A percentile compares a stretch with the other conserved stretches of the same genome.
Evolutionary conservation across 2,797 vertebrate species (phyloP).

Genomic region (Phataginus tricuspis): DNA sequence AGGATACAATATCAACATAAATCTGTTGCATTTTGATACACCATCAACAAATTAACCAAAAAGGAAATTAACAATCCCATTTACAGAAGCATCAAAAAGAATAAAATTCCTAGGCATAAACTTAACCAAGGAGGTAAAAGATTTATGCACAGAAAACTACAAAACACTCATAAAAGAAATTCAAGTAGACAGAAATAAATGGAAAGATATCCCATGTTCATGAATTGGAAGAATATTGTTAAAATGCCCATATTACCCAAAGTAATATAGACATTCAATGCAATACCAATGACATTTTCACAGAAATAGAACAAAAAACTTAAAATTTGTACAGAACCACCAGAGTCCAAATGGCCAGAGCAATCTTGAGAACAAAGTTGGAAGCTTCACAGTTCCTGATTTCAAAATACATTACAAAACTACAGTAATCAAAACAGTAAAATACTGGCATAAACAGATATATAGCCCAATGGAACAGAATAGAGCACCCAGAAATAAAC

Average conservation of each 20-base stretch:
- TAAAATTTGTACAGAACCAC: background rate
- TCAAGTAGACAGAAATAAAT: background rate
- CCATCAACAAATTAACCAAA: background rate
- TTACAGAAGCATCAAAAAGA: background rate
- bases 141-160: background rate
- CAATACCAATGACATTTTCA: background rate
- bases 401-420: background rate
- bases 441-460: background rate
- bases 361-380: background rate
- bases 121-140: background rate
- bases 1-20: background rate
- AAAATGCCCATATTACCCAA: background rate
- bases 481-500: background rate
- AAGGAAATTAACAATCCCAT: background rate
- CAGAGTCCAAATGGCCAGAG: background rate
- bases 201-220: background rate
- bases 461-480: background rate
- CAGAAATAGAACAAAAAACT: background rate
- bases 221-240: background rate
- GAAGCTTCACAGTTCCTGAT: background rate
- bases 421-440: background rate
- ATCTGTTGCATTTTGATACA: background rate
- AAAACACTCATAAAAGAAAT: background rate
- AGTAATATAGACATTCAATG: background rate
- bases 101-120: background rate